Evolutionary conservation across 2,888 invertebrate genomes (phyloP), one percentile per base, ranked within the genome.

Genomic region (Plagodis pulveraria): DNA sequence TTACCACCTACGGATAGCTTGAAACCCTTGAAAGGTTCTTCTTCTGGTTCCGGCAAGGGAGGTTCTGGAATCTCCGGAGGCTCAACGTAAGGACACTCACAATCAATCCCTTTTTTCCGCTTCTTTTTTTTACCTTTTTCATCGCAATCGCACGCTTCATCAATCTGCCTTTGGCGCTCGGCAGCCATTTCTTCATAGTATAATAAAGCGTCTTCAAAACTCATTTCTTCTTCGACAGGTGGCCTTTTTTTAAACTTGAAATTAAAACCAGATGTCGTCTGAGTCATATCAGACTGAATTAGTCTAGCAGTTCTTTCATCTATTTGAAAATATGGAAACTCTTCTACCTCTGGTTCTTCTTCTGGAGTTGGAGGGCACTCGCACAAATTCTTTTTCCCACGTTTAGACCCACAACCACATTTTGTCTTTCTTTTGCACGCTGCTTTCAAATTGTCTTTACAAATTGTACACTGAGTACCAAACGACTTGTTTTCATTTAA

Each of bases 251-350:
- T 61, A 6, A 70, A 56, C 41, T 67, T 60, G 8, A 84, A 50
- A 68, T 72, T 80, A 47, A 84, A 84, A 12, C 84, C 86, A 6
- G 86, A 86, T 0, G 70, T 74, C 12, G 74, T 78, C 55, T 84
- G 76, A 0, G 86, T 80, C 62, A 78, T 69, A 10, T 77, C 72
- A 0, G 84, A 84, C 40, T 71, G 73, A 34, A 77, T 64, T 69
- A 72, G 77, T 11, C 73, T 63, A 0, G 69, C 57, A 32, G 68
- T 57, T 44, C 55, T 66, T 48, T 73, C 56, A 41, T 67, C 60
- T 11, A 65, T 42, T 50, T 48, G 10, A 48, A 42, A 34, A 50
- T 42, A 11, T 12, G 11, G 12, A 22, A 10, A 47, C 10, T 63
- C 52, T 22, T 55, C 53, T 7, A 35, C 9, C 0, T 36, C 41